phyloP scores from a whole-genome alignment of 2,113 vertebrate genomes.

The Hylia prasina region DNA sequence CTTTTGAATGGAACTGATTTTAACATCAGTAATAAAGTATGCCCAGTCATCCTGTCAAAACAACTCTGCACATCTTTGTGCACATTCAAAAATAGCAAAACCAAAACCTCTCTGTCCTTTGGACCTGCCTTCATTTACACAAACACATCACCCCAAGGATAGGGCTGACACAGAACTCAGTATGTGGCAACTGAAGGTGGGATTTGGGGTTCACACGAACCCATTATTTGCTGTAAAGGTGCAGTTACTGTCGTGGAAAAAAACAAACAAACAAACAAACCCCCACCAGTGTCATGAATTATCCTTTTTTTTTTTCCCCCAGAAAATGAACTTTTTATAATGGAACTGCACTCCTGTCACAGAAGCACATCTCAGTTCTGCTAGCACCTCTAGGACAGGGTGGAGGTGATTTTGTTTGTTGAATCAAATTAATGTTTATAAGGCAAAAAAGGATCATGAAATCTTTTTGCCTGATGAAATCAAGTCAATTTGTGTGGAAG shows the following conservation, averaged over 20 bases:
- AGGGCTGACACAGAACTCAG: background rate
- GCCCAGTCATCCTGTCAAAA: background rate
- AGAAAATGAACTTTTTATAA: background rate
- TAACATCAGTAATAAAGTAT: background rate
- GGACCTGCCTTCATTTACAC: background rate
- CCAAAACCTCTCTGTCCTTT: background rate
- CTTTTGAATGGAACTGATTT: background rate
- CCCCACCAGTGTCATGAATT: background rate
- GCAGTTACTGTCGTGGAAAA: background rate
- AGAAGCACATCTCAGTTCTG: background rate
- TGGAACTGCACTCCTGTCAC: background rate
- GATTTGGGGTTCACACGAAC: background rate
- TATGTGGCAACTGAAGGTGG: background rate
- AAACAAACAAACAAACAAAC: background rate
- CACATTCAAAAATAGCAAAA: rapidly evolving
- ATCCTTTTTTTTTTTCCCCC: background rate
- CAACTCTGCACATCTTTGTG: background rate
- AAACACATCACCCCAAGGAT: background rate
- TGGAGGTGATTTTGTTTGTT: background rate
- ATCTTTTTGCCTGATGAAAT: background rate
- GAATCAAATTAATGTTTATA: background rate
- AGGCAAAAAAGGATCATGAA: background rate
- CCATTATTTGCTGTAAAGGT: background rate
- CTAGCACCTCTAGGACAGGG: background rate
- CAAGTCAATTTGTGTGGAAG: background rate